Evolutionary conservation across 2,797 vertebrate species (phyloP), one percentile per base, ranked within the genome.

Genomic region (Furcifer pardalis): DNA sequence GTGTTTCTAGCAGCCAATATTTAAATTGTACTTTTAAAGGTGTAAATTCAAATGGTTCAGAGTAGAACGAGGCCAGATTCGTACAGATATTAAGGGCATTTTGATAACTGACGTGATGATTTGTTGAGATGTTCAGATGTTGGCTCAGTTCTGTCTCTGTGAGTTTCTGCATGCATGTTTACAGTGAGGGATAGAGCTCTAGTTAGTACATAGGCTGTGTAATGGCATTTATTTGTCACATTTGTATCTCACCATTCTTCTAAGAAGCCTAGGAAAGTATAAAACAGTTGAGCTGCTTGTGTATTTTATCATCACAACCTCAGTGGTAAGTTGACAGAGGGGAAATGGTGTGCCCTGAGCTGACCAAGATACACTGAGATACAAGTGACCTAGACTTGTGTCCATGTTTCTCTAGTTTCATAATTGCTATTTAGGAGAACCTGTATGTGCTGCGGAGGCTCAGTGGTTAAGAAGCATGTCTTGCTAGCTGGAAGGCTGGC

Each of bases 51-150:
- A 92, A 91, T 91, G 94, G 89, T 90, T 93, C 91, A 5, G 90
- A 92, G 92, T 91, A 92, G 93, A n/a, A 93, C 91, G 90, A 95
- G 94, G 94, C 94, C 89, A 84, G 89, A 89, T 90, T 79, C 84
- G 68, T 89, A 76, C 68, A 77, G 80, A 86, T 32, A 87, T 72
- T 93, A 44, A 30, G 25, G n/a, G 8, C 37, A 62, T 56, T 74
- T 60, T 2, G 37, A 66, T 56, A 66, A 65, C 27, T 2, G 17
- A 4, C 23, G 2, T 3, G 37, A 85, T 60, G 25, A n/a, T 46
- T 30, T 44, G 8, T 75, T 69, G 72, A 68, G 23, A 15, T 81
- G 66, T 75, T 76, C 72, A 49, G 21, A 60, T 21, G 32, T 37
- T 69, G 60, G 17, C 46, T 75, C n/a, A 75, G n/a, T 75, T 52